A percentile compares a stretch with the other conserved stretches of the same genome.
phyloP scores from a whole-genome alignment of 2,888 invertebrate genomes.

The Andrena fulva region DNA sequence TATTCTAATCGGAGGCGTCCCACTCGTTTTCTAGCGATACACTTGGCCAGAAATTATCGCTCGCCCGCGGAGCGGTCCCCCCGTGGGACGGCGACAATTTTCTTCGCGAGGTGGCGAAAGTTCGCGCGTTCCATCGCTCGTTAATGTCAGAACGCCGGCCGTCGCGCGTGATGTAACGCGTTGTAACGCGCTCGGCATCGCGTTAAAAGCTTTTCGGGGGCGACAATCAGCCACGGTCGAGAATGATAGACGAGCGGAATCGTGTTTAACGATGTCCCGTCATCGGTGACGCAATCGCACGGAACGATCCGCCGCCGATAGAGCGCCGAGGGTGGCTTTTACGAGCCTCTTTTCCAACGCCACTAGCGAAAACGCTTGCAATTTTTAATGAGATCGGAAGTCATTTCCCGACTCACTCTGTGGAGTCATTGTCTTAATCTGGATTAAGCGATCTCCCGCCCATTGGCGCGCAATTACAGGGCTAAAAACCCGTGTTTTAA shows the following conservation, averaged over 20 bases:
- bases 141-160: slow-evolving; percentile 51
- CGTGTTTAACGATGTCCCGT: slow-evolving; percentile 50
- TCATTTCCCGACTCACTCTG: slow-evolving; percentile 27
- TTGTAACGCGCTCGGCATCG: slow-evolving; percentile 49
- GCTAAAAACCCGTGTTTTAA: slow-evolving; percentile 15
- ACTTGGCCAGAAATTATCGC: slow-evolving; percentile 21
- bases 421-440: slow-evolving; percentile 32
- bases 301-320: slow-evolving; percentile 44
- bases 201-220: slow-evolving; percentile 58
- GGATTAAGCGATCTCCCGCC: slow-evolving; percentile 1
- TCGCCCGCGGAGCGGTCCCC: slow-evolving; percentile 4
- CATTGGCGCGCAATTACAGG: slow-evolving; percentile 14
- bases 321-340: slow-evolving; percentile 25
- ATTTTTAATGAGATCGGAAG: slow-evolving; percentile 46
- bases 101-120: slow-evolving; percentile 3
- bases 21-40: not conserved
- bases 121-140: slow-evolving; percentile 35
- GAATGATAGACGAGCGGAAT: slow-evolving; percentile 57
- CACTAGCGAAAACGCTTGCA: slow-evolving; percentile 12
- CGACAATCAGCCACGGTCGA: slow-evolving; percentile 44
- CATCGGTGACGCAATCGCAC: slow-evolving; percentile 38
- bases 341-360: not conserved
- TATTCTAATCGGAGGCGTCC: slow-evolving; percentile 10
- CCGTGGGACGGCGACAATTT: slow-evolving; percentile 26
- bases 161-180: slow-evolving; percentile 56